Base-by-base conservation (phyloP, 1,140 invertebrate genomes). In the Drosophila subpulchrella region DNA sequence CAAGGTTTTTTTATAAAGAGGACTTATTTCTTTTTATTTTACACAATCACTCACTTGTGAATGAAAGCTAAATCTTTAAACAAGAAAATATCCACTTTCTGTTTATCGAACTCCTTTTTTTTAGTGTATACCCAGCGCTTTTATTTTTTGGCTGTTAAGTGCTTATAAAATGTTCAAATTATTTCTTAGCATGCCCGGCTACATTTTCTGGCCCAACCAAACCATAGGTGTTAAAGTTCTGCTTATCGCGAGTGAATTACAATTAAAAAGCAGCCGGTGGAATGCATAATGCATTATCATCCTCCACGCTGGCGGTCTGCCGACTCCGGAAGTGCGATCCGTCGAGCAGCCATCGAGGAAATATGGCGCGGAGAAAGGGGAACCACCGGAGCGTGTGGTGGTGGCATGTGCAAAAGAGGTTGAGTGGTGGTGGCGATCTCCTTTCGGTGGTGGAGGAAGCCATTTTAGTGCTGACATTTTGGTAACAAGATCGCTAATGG, bases 221-320 rank as follows among this genome's bases (percentile, higher is more conserved):
- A 68, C 42, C 47, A 60, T 58, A 88, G 84, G 83, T 88, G 83
- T 88, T 88, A 88, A 88, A 86, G 80, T 84, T 84, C 81, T 85
- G 73, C 79, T 85, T 84, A 86, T 75, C 83, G 57, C 73, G 58
- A 62, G 48, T 78, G 79, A 79, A 75, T 79, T 84, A 67, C 76
- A 83, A 83, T 83, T 83, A 83, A 83, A 80, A 79, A 17, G 15
- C 61, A 67, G 55, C 75, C 67, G 67, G 36, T 70, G 66, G 58
- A 85, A 85, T 85, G 78, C 66, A 86, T 86, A 68, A 88, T 86
- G 82, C 82, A 86, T 88, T 86, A 86, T 88, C 82, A 86, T 88
- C 72, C 72, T 50, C 44, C 47, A 62, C 47, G 56, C 59, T 39
- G 82, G 79, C 60, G 82, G 82, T 88, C 77, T 20, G 36, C 47